Conservation (phyloP, 1,140 invertebrate genomes). For the Ostrea edulis region DNA sequence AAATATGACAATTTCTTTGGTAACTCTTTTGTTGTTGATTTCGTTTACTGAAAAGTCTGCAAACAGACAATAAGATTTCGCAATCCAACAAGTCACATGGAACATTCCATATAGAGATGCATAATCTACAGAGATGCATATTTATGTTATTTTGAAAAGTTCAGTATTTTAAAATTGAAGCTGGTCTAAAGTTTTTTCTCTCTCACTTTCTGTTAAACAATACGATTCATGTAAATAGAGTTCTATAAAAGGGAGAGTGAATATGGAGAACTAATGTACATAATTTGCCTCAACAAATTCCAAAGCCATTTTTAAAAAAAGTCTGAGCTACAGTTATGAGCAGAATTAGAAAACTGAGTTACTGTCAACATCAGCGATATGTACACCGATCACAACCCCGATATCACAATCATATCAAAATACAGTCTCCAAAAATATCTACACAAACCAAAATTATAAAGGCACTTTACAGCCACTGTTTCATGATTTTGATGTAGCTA, state of each 20-base stretch:
- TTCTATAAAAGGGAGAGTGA: no score
- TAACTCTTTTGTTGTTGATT: background rate
- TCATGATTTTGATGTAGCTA: background rate
- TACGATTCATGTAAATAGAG: no score
- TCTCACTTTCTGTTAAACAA: no score
- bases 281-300: background rate
- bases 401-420: constrained; percentile 5
- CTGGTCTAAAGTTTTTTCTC: no score
- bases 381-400: constrained; percentile 21
- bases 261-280: no score
- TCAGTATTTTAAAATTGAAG: background rate
- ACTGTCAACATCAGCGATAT: background rate
- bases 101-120: background rate
- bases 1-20: background rate
- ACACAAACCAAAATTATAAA: background rate
- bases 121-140: background rate
- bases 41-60: background rate
- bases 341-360: background rate
- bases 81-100: background rate
- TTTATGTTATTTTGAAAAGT: background rate
- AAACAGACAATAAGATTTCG: background rate
- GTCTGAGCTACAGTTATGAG: constrained; percentile 13
- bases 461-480: constrained; percentile 1
- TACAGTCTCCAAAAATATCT: constrained; percentile 7
- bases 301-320: background rate